phyloP scores from a whole-genome alignment of 2,113 vertebrate genomes.

The Gymnocephalus cernua region DNA sequence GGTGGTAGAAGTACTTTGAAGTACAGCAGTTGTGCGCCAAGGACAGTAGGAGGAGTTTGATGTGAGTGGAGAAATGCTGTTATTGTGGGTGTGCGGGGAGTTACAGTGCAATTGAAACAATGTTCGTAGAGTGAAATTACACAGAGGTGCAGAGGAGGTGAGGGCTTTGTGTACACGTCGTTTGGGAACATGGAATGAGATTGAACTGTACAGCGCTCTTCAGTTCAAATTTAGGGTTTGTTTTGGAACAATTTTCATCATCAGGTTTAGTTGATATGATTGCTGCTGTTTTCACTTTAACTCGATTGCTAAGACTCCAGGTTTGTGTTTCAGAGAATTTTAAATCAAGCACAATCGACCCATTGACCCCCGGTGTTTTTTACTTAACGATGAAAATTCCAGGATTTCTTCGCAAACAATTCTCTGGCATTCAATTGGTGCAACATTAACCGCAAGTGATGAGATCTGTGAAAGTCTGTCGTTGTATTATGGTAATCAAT shows the following conservation, averaged over 20 bases:
- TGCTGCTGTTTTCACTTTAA: background rate
- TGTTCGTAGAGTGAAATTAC: conserved; percentile 51
- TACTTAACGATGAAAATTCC: background rate
- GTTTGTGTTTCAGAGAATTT: background rate
- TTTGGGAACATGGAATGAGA: conserved; percentile 35
- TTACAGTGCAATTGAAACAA: conserved; percentile 47
- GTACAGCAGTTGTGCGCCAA: conserved; percentile 53
- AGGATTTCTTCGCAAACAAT: background rate
- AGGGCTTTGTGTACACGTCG: conserved; percentile 27
- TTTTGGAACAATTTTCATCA: conserved; percentile 6
- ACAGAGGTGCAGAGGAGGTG: conserved; percentile 30
- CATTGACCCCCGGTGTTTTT: background rate
- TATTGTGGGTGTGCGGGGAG: conserved; percentile 46
- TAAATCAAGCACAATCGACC: background rate
- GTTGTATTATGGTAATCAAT: background rate
- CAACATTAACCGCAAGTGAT: background rate
- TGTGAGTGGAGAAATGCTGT: conserved; percentile 53
- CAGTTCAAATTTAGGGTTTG: conserved; percentile 17
- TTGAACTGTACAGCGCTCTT: background rate
- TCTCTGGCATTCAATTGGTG: background rate
- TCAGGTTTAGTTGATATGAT: background rate
- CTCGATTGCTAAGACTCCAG: background rate
- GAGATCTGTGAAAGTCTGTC: background rate
- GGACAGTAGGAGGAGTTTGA: conserved; percentile 66
- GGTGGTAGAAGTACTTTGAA: conserved; percentile 68